Evolutionary conservation across 2,888 invertebrate species (phyloP).

Genomic region (Apomyelois bistriatella): DNA sequence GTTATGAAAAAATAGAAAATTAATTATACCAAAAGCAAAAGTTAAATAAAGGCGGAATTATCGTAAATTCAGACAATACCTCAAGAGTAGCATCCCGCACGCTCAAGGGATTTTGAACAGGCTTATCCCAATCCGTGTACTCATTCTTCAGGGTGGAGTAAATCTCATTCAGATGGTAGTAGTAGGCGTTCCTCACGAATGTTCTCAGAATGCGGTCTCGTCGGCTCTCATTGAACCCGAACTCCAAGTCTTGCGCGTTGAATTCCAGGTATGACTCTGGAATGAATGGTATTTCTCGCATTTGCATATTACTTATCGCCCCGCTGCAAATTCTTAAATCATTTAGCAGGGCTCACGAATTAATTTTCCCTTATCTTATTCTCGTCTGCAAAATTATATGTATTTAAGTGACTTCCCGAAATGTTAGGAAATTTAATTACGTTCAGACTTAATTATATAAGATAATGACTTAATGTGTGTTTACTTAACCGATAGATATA

Average conservation of each 20-base stretch:
- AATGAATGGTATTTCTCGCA: constrained; percentile 52
- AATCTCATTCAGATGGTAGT: constrained; percentile 96
- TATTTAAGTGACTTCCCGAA: constrained; percentile 11
- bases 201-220: constrained; percentile 93
- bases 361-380: constrained; percentile 9
- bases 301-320: constrained; percentile 52
- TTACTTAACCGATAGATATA: too few species aligned
- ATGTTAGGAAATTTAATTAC: constrained; percentile 5
- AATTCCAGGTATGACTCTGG: constrained; percentile 90
- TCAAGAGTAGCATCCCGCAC: constrained; percentile 92
- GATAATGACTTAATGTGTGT: too few species aligned
- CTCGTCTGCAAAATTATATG: constrained; percentile 4
- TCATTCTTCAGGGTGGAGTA: constrained; percentile 96
- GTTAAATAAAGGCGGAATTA: background rate
- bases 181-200: constrained; percentile 95
- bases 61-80: constrained; percentile 39
- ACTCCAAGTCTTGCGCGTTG: constrained; percentile 91
- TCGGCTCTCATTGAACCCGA: constrained; percentile 94
- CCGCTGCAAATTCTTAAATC: constrained; percentile 32
- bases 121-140: constrained; percentile 97
- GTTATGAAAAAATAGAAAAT: background rate
- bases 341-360: constrained; percentile 22
- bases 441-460: constrained; percentile 6
- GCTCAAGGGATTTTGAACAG: constrained; percentile 91
- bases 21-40: background rate